Evolutionary conservation across 2,888 invertebrate species (phyloP).

Genomic region (Reticulitermes lucifugus): DNA sequence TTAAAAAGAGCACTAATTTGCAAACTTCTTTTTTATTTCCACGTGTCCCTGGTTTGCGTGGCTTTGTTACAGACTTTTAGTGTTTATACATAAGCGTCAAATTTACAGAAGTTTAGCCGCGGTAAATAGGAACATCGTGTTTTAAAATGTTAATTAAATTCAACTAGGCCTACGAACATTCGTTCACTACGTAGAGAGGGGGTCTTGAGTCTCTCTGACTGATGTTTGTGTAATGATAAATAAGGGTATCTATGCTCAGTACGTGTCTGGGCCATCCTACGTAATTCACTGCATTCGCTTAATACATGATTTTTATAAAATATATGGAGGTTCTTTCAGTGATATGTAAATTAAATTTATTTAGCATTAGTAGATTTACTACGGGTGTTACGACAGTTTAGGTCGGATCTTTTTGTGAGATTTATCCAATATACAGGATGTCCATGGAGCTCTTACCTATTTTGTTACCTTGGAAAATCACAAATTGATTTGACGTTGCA

Average conservation of each 20-base stretch:
- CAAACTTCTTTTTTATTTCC: background rate
- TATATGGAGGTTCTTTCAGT: background rate
- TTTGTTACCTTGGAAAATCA: too few relatives aligned
- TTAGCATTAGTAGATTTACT: background rate
- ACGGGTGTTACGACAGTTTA: background rate
- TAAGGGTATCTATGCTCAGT: background rate
- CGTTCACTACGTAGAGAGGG: background rate
- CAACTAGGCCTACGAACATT: background rate
- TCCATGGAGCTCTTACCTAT: too few relatives aligned
- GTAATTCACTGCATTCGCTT: background rate
- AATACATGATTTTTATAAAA: background rate
- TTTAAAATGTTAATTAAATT: conserved; percentile 2
- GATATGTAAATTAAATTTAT: background rate
- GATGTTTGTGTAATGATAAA: background rate
- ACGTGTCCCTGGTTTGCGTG: background rate
- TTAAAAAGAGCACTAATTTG: background rate
- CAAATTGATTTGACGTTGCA: too few relatives aligned
- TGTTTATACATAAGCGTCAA: background rate
- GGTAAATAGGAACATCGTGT: background rate
- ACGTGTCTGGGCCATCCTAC: background rate
- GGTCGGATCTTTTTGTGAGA: too few relatives aligned
- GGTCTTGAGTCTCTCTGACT: too few relatives aligned
- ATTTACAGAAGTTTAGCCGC: background rate
- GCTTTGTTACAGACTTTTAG: background rate
- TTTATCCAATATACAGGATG: too few relatives aligned